Conservation (phyloP, 2,113 vertebrate genomes). For the Coptodon bakossiorum region DNA sequence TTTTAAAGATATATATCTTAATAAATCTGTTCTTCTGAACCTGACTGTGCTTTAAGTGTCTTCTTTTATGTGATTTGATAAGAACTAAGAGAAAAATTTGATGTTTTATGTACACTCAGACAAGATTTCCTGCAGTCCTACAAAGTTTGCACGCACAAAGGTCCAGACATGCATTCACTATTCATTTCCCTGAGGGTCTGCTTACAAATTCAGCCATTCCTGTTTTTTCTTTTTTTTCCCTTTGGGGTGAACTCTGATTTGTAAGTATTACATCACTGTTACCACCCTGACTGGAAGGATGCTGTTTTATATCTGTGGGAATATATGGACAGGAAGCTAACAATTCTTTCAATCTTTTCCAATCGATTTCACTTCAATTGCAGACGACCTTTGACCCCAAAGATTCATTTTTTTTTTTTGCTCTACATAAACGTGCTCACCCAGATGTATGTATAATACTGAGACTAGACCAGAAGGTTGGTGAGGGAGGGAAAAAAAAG, state of each 20-base stretch:
- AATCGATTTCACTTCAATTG: neutral
- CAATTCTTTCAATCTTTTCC: neutral
- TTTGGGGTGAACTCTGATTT: neutral
- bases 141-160: neutral
- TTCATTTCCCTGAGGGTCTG: neutral
- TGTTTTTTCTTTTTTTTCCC: conserved; percentile 14
- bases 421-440: neutral
- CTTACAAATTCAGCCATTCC: conserved; percentile 18
- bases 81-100: neutral
- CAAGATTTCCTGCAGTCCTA: neutral
- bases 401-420: neutral
- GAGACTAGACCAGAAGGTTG: neutral
- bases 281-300: neutral
- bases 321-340: neutral
- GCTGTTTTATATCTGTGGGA: neutral
- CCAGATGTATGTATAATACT: neutral
- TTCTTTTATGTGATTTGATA: neutral
- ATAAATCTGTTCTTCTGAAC: conserved; percentile 14
- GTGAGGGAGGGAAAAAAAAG: rapidly evolving
- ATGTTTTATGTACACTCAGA: neutral
- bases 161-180: conserved; percentile 17
- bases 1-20: conserved; percentile 4
- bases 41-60: neutral
- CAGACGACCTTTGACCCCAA: neutral
- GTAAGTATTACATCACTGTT: neutral